Evolutionary conservation across 2,888 invertebrate genomes (phyloP), one percentile per base, ranked within the genome.

Genomic region (Nesidiocoris tenuis): DNA sequence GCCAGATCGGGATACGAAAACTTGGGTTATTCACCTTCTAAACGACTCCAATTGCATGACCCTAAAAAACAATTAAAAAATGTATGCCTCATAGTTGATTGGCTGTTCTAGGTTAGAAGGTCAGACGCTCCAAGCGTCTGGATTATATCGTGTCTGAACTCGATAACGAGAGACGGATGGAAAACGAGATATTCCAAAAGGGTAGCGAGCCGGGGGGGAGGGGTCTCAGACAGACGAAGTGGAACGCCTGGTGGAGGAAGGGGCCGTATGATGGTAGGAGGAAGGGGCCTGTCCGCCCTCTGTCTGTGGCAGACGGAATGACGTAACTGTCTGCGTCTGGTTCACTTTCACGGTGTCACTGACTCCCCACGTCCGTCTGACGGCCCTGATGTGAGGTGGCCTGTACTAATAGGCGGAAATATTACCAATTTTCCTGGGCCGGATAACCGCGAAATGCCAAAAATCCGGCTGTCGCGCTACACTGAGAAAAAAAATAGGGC

Each of bases 331-430:
- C 39, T 39, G 39, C 67, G 67, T 67, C 67, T 67, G 67, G 67
- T 67, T 67, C 67, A 67, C 67, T 67, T 67, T 67, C 56, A 39
- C 67, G 67, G 65, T 67, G 67, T 67, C 67, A 67, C 54, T 67
- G 67, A 67, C 67, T 67, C 67, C 39, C 39, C 39, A 39, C 39
- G 39, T 39, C 39, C 39, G 39, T 39, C 39, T 3, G 12, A 39
- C 39, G 39, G 12, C 39, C 39, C 39, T 39, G 39, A 39, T 39
- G 39, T 7, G 12, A 3, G 12, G 12, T 39, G 39, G 39, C 39
- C 3, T 39, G 39, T 39, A 39, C 39, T 39, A 12, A 39, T 39
- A n/a, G n/a, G n/a, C n/a, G n/a, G n/a, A n/a, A n/a, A n/a, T n/a
- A n/a, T n/a, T n/a, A n/a, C n/a, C n/a, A n/a, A n/a, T n/a, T n/a